Conservation (phyloP, 2,113 vertebrate genomes). For the Neopipo cinnamomea region DNA sequence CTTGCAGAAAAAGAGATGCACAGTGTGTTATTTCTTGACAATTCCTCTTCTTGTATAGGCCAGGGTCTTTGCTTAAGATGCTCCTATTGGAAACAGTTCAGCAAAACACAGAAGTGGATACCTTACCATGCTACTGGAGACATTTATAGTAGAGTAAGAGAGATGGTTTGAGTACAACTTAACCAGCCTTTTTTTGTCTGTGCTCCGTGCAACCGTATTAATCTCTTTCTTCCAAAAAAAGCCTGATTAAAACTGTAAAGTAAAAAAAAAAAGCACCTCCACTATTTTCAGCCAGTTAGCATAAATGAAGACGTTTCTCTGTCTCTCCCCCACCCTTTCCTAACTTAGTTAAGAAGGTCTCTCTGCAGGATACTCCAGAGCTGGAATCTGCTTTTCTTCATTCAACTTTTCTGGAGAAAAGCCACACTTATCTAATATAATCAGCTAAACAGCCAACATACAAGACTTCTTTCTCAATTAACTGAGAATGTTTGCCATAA, state of each 20-base stretch:
- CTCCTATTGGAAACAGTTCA: background rate
- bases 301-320: background rate
- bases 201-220: background rate
- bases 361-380: background rate
- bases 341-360: background rate
- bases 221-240: background rate
- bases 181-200: background rate
- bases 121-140: background rate
- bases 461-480: background rate
- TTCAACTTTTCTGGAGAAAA: background rate
- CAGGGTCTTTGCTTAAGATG: background rate
- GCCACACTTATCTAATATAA: background rate
- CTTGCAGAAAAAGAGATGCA: background rate
- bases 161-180: background rate
- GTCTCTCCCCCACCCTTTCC: background rate
- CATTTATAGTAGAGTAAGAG: background rate
- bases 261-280: background rate
- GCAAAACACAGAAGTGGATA: background rate
- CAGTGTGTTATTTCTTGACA: background rate
- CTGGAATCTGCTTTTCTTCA: background rate
- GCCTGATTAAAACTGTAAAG: background rate
- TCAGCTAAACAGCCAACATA: background rate
- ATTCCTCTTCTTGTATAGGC: background rate
- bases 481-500: background rate
- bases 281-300: background rate